These are phyloP conservation scores for Gopherus evgoodei DNA, from an alignment of 2,113 vertebrate genomes.

Conservation along the genomic window DNA sequence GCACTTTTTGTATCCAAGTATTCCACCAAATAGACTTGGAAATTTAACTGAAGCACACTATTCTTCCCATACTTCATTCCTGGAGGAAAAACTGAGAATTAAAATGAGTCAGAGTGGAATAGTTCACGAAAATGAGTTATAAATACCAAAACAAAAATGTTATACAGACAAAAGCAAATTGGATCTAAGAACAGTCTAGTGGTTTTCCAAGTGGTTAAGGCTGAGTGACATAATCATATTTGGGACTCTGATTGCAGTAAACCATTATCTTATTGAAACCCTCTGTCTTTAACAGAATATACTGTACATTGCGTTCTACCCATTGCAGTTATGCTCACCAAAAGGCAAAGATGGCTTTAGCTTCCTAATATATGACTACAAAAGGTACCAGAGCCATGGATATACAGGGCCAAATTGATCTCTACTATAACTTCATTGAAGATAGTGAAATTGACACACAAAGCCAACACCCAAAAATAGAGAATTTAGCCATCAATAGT, in stretches of 20 bases:
- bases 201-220: neutral
- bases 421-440: neutral
- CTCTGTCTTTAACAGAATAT: neutral
- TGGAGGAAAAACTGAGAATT: neutral
- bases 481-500: neutral
- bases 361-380: neutral
- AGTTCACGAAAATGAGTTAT: neutral
- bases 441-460: neutral
- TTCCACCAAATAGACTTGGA: slow-evolving; percentile 5
- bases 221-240: neutral
- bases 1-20: neutral
- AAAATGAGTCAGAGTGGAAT: neutral
- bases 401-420: neutral
- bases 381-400: neutral
- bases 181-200: neutral
- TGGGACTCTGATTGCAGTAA: neutral
- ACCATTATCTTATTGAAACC: neutral
- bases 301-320: neutral
- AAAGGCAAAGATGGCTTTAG: neutral
- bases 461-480: fast-evolving
- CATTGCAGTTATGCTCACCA: neutral
- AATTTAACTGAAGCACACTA: neutral
- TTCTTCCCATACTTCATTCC: neutral
- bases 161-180: fast-evolving
- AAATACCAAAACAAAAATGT: neutral